A percentile compares a stretch with the other conserved stretches of the same genome.
Conservation (phyloP, 1,140 invertebrate genomes). For the Dendrolimus kikuchii region DNA sequence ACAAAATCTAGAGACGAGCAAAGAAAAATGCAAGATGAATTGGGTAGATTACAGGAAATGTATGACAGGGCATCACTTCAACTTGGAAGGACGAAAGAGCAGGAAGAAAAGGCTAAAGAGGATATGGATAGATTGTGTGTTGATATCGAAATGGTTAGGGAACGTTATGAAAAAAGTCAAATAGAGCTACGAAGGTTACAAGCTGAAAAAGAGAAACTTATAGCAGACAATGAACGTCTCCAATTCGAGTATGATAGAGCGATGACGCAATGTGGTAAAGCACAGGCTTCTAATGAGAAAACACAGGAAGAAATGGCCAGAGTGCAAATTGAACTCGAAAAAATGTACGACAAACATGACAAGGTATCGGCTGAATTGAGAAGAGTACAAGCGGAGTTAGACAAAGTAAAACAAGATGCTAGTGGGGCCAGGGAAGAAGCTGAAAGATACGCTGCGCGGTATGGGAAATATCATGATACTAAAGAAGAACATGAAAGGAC, state of each 20-base stretch:
- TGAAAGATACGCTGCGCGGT: constrained; percentile 81
- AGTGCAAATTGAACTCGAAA: constrained; percentile 90
- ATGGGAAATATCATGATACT: constrained; percentile 85
- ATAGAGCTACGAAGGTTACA: constrained; percentile 86
- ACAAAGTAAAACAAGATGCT: constrained; percentile 79
- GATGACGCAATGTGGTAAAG: constrained; percentile 87
- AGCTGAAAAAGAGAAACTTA: constrained; percentile 88
- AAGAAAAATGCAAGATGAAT: constrained; percentile 88
- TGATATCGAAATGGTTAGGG: constrained; percentile 89
- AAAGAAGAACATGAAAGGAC: constrained; percentile 87
- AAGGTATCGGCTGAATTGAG: constrained; percentile 86
- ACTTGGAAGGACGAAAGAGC: constrained; percentile 87
- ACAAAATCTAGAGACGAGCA: constrained; percentile 89
- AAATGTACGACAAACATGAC: constrained; percentile 92
- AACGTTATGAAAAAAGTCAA: constrained; percentile 91
- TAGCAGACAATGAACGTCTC: constrained; percentile 87
- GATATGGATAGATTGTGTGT: constrained; percentile 86
- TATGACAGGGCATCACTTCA: constrained; percentile 89
- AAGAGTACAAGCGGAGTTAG: constrained; percentile 84
- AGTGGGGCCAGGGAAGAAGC: constrained; percentile 81
- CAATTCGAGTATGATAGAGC: constrained; percentile 89
- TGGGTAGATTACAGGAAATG: constrained; percentile 86
- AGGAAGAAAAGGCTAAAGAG: constrained; percentile 92
- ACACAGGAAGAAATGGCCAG: constrained; percentile 90
- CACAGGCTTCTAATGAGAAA: constrained; percentile 87